These are phyloP conservation scores for Tamias sibiricus DNA, from an alignment of 2,113 vertebrate genomes.

Conservation along the genomic window DNA sequence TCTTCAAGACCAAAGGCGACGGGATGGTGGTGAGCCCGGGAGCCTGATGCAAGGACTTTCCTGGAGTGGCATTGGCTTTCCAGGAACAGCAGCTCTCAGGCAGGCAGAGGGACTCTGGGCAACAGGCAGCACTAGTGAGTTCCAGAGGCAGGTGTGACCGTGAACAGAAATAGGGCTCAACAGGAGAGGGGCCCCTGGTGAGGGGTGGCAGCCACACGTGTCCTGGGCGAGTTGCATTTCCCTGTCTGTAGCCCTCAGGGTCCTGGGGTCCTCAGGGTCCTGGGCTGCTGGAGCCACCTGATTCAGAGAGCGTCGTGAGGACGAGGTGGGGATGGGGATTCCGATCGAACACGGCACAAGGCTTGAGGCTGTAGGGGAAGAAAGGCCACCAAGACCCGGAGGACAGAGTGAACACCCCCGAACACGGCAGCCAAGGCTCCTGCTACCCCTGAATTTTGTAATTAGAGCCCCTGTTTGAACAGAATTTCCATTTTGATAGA, in stretches of 20 bases:
- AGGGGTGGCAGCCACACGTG: rapidly evolving
- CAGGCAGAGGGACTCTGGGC: too few species aligned
- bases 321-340: rapidly evolving
- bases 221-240: rapidly evolving
- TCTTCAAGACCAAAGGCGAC: rapidly evolving
- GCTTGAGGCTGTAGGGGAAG: rapidly evolving
- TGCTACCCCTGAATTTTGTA: background rate
- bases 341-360: rapidly evolving
- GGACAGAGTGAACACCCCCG: background rate
- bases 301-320: too few species aligned
- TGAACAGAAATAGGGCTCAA: rapidly evolving
- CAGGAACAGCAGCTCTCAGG: background rate
- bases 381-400: rapidly evolving
- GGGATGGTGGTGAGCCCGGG: background rate
- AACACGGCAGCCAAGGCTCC: background rate
- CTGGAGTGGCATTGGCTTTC: background rate
- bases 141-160: background rate
- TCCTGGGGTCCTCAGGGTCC: rapidly evolving
- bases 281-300: background rate
- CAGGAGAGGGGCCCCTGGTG: rapidly evolving
- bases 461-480: background rate
- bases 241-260: background rate
- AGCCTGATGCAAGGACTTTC: background rate
- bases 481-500: background rate
- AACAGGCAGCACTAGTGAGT: rapidly evolving